These are phyloP conservation scores for Herpailurus yagouaroundi DNA, from an alignment of 2,113 vertebrate genomes.

Conservation along the genomic window DNA sequence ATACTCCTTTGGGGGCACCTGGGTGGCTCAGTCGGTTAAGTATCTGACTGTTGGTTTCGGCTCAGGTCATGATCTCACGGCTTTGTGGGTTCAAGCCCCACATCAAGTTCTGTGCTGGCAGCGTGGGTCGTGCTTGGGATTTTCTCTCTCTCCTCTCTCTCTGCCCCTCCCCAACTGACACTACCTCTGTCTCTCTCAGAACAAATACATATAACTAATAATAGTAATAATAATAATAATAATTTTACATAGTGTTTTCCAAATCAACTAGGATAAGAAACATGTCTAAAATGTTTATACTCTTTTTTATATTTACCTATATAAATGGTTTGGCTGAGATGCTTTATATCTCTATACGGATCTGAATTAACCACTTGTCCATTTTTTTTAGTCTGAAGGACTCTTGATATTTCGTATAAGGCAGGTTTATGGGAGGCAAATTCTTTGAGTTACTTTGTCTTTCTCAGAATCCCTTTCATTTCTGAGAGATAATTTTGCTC, in stretches of 20 bases:
- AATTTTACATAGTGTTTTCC: background rate
- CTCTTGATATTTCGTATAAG: background rate
- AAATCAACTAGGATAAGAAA: background rate
- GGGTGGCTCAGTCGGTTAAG: too few relatives aligned
- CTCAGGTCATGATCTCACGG: too few relatives aligned
- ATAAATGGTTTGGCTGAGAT: background rate
- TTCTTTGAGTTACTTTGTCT: background rate
- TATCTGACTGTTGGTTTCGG: too few relatives aligned
- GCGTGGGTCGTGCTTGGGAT: too few relatives aligned
- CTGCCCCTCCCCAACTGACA: too few relatives aligned
- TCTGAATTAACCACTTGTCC: background rate
- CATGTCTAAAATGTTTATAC: background rate
- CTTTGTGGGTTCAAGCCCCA: too few relatives aligned
- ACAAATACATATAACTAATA: too few relatives aligned
- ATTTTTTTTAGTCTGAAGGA: background rate
- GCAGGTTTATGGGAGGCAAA: background rate
- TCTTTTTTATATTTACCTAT: background rate
- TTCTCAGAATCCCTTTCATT: background rate
- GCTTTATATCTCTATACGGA: background rate
- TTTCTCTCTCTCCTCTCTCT: too few relatives aligned
- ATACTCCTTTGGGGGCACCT: too few relatives aligned
- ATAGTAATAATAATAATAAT: too few relatives aligned
- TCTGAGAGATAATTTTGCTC: background rate
- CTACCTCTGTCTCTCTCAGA: too few relatives aligned
- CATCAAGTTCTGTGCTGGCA: too few relatives aligned